phyloP scores from a whole-genome alignment of 2,113 vertebrate genomes.

The Calidris pugnax region DNA sequence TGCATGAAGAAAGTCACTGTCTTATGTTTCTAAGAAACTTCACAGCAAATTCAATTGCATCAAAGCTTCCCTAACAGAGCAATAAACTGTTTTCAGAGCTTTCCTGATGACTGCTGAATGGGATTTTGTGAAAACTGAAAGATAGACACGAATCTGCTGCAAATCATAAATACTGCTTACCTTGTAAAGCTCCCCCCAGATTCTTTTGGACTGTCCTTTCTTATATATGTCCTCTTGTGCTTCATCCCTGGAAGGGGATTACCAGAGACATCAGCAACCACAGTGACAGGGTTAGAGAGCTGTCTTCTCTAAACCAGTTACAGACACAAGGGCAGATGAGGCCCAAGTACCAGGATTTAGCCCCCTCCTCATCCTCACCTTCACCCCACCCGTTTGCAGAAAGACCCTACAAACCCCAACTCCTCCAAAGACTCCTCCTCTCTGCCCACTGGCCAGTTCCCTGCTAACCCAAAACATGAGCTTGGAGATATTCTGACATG shows the following conservation, averaged over 20 bases:
- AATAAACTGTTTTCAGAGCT: not conserved
- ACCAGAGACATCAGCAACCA: slow-evolving; percentile 31
- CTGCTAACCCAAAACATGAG: not conserved
- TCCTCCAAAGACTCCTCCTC: no score
- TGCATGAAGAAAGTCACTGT: not conserved
- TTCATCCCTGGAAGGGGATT: slow-evolving; percentile 79
- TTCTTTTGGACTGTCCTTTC: slow-evolving; percentile 96
- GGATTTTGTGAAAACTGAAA: not conserved
- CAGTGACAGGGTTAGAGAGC: not conserved
- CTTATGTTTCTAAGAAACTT: not conserved
- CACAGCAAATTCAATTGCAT: not conserved
- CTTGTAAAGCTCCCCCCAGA: slow-evolving; percentile 99
- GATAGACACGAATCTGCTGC: not conserved
- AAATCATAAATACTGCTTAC: slow-evolving; percentile 41
- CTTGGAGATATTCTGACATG: not conserved
- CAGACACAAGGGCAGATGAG: not conserved
- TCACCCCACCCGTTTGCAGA: not conserved
- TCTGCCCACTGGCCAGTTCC: not conserved
- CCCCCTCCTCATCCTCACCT: rapidly evolving
- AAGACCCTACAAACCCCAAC: not conserved
- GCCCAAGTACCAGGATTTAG: not conserved
- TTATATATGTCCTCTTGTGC: slow-evolving; percentile 93
- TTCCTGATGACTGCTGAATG: not conserved
- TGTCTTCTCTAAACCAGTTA: not conserved
- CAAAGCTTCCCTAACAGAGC: not conserved